Base-by-base conservation (phyloP, 2,888 invertebrate species). In the Philereme vetulata region DNA sequence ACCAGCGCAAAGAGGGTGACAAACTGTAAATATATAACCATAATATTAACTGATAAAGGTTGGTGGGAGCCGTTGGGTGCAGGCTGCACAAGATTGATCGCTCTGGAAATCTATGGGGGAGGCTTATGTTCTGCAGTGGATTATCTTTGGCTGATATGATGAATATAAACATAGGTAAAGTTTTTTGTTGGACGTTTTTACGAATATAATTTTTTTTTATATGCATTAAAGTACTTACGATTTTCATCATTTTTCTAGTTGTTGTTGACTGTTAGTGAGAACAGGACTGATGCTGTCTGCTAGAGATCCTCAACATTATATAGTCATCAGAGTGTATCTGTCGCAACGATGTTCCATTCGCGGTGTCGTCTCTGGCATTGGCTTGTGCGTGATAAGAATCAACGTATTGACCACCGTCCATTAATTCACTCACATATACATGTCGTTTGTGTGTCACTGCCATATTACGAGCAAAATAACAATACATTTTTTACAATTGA, bases 321-420 rank as follows among this genome's bases (percentile, higher is more conserved):
- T 90, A 90, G 76, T 75, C 52, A 62, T 66, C 66, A 67, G 64
- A 61, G 57, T 56, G 48, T 36, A 47, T 52, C 65, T 88, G 80
- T 74, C 76, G 87, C 80, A 88, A 90, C 70, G 52, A 59, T 49
- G 43, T 48, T 62, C 56, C 54, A 70, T 72, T 75, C 74, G 76
- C 75, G 75, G 75, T 71, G 64, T 73, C 72, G 79, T 77, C 81
- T 85, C 85, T 89, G 90, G 80, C 90, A 90, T 90, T 91, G 90
- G 77, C 60, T 65, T 69, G 75, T 51, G 76, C 90, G 90, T 91
- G 90, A 83, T 79, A 65, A 72, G 90, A 84, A 85, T 89, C 72
- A 61, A 72, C 74, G 64, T 60, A 53, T 4, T 49, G 62, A 51
- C 50, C 62, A 57, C 73, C 75, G 72, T 76, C 71, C 63, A 68